Evolutionary conservation across 2,113 vertebrate species (phyloP).

Genomic region (Baryphthengus martii): DNA sequence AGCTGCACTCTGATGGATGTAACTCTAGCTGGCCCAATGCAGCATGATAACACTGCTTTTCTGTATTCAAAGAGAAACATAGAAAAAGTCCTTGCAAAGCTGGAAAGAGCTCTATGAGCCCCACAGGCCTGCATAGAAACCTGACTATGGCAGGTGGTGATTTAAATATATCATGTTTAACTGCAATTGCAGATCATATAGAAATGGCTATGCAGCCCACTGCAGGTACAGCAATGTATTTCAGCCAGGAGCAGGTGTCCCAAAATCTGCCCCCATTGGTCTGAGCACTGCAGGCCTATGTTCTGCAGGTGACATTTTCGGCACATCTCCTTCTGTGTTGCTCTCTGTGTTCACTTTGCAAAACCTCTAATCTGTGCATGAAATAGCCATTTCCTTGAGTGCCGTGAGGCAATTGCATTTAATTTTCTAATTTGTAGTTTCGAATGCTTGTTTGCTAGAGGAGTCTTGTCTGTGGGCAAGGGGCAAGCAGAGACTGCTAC

Average conservation of each 20-base stretch:
- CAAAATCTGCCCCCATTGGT: background rate
- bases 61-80: background rate
- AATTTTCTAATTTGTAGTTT: background rate
- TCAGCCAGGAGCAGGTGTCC: background rate
- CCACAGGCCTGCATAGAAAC: background rate
- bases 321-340: background rate
- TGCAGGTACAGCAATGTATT: background rate
- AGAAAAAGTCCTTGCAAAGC: background rate
- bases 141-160: background rate
- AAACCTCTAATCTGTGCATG: background rate
- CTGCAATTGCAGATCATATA: background rate
- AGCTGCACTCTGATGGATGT: rapidly evolving
- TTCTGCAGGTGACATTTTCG: background rate
- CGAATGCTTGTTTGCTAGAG: background rate
- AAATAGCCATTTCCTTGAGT: background rate
- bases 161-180: background rate
- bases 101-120: background rate
- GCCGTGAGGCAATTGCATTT: background rate
- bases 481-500: rapidly evolving
- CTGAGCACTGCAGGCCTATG: rapidly evolving
- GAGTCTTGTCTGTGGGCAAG: background rate
- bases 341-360: background rate
- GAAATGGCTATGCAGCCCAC: background rate
- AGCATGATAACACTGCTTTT: background rate
- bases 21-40: background rate